Percentiles rank a stretch among this genome's conserved stretches.
Evolutionary conservation across 2,113 vertebrate genomes (phyloP).

Genomic region (Genyomyrus donnyi): DNA sequence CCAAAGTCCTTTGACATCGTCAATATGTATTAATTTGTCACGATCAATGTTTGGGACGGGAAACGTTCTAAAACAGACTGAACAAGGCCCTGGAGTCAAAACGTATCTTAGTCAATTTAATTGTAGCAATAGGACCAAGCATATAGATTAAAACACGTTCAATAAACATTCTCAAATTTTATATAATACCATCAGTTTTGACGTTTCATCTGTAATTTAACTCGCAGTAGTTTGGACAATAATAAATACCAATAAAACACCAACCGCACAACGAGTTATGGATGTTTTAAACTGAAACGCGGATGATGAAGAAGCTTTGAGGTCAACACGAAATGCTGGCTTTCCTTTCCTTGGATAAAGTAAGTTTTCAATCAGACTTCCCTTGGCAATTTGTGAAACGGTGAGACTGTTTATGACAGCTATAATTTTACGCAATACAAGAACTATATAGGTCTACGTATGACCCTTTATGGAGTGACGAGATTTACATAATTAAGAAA

Average conservation of each 20-base stretch:
- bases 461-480: neutral
- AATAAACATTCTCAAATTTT: neutral
- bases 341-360: neutral
- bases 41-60: neutral
- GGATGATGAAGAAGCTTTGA: neutral
- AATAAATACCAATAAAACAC: neutral
- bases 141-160: neutral
- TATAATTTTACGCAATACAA: neutral
- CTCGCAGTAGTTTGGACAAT: neutral
- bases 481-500: neutral
- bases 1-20: neutral
- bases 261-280: neutral
- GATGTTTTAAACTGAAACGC: neutral
- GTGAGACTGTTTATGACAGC: neutral
- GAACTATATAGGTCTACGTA: neutral
- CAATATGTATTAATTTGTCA: neutral
- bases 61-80: neutral
- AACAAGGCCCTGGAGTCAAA: neutral
- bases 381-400: neutral
- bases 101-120: neutral
- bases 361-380: neutral
- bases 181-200: neutral
- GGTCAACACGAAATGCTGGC: neutral
- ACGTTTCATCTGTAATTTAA: neutral
- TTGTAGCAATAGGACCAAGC: neutral